phyloP scores from a whole-genome alignment of 2,113 vertebrate species.

The Gallinago jamesoni region DNA sequence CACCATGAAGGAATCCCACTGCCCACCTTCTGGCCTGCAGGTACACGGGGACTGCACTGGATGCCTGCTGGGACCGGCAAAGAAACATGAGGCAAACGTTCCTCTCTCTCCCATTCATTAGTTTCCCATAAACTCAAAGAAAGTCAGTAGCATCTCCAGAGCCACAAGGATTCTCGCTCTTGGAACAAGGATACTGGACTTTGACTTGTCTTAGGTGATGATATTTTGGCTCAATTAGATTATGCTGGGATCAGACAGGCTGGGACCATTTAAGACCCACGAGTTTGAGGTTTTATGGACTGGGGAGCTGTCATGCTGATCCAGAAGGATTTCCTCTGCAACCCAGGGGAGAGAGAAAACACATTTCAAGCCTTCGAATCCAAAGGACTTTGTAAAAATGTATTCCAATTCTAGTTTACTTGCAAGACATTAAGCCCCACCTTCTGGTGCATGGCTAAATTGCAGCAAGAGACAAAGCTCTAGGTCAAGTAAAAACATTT shows the following conservation, averaged over 20 bases:
- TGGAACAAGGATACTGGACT: neutral
- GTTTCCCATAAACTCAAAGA: neutral
- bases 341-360: neutral
- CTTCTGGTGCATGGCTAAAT: neutral
- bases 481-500: neutral
- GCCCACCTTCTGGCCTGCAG: neutral
- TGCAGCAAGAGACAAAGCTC: neutral
- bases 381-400: neutral
- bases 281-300: neutral
- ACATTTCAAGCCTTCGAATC: neutral
- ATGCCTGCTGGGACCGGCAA: neutral
- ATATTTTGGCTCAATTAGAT: neutral
- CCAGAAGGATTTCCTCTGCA: neutral
- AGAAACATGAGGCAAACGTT: fast-evolving
- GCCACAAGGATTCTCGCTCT: neutral
- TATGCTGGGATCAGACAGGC: neutral
- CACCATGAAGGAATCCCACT: neutral
- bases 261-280: neutral
- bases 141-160: neutral
- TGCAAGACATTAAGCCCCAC: constrained; percentile 23
- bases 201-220: neutral
- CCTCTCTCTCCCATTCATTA: neutral
- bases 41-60: fast-evolving
- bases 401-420: neutral
- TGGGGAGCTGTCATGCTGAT: neutral